Percentiles rank a stretch among this genome's conserved stretches.
phyloP scores from a whole-genome alignment of 53 echinoderm and acorn worm species.

The Holothuria scabra region DNA sequence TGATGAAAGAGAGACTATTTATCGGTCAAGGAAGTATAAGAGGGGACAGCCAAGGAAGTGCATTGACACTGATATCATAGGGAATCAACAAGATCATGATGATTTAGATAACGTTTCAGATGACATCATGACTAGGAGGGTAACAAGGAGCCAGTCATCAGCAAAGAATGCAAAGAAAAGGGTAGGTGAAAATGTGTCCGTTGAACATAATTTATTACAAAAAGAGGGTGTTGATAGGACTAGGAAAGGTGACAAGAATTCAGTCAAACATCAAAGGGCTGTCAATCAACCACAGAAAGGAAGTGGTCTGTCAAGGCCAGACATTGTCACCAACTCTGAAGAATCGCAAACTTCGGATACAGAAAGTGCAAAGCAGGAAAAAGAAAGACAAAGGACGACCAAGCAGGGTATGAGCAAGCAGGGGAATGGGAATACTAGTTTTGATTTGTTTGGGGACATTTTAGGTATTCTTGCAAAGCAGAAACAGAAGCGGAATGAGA shows the following conservation, averaged over 20 bases:
- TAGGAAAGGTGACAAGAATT: too few relatives aligned
- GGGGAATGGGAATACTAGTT: neutral
- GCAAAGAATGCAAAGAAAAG: too few relatives aligned
- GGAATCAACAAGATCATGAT: neutral
- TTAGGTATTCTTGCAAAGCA: slow-evolving; percentile 60
- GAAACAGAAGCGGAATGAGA: slow-evolving; percentile 49
- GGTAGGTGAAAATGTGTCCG: too few relatives aligned
- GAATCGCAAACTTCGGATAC: neutral
- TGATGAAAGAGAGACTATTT: neutral
- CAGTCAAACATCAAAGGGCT: too few relatives aligned
- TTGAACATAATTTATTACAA: too few relatives aligned
- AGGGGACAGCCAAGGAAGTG: neutral
- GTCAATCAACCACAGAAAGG: too few relatives aligned
- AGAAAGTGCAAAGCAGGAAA: slow-evolving; percentile 10
- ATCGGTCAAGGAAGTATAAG: neutral
- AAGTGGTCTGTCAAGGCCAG: too few relatives aligned
- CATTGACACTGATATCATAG: neutral
- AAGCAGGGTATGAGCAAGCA: neutral
- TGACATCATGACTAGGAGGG: too few relatives aligned
- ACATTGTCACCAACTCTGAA: too few relatives aligned
- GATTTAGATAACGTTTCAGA: too few relatives aligned
- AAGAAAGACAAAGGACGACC: neutral
- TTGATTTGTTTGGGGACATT: slow-evolving; percentile 61
- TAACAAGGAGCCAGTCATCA: too few relatives aligned
- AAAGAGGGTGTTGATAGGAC: too few relatives aligned